Percentiles rank a stretch among this genome's conserved stretches.
phyloP scores from a whole-genome alignment of 2,797 vertebrate species.

The Sebastes hubbsi region DNA sequence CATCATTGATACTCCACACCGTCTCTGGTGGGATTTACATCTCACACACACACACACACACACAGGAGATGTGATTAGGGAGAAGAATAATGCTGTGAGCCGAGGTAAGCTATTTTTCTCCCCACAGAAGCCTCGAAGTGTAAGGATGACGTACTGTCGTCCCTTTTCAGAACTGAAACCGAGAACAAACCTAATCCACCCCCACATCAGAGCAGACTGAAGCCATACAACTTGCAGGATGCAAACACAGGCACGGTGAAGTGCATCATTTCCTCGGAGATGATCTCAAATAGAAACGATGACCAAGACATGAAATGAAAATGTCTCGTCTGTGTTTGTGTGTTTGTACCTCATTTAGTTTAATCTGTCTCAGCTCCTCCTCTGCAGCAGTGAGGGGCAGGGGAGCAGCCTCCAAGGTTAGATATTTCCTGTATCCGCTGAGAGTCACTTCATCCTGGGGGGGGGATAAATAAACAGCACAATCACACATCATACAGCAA shows the following conservation, averaged over 20 bases:
- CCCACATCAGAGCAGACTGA: not conserved
- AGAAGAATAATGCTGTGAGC: not conserved
- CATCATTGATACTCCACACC: conserved; percentile 37
- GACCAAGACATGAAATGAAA: not conserved
- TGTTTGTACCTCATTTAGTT: conserved; percentile 88
- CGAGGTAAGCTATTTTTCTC: conserved; percentile 2
- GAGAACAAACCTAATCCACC: not conserved
- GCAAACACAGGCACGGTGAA: not conserved
- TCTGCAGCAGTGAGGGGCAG: conserved; percentile 94
- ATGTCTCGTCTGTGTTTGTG: not conserved
- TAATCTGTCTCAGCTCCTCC: conserved; percentile 95
- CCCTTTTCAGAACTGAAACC: conserved; percentile 26
- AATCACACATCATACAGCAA: conserved; percentile 1
- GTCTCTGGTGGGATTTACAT: conserved; percentile 25
- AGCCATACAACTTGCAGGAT: not conserved
- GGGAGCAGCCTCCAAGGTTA: conserved; percentile 89
- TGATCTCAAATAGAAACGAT: not conserved
- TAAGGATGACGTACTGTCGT: not conserved
- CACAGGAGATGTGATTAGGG: conserved; percentile 14
- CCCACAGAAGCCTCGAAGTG: not conserved
- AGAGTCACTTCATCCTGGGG: conserved; percentile 93
- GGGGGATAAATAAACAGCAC: not conserved
- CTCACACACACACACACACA: not conserved
- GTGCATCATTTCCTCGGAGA: not conserved
- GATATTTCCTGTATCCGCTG: conserved; percentile 91